Percentiles rank a stretch among this genome's conserved stretches.
Evolutionary conservation across 2,113 vertebrate genomes (phyloP).

Genomic region (Indri indri): DNA sequence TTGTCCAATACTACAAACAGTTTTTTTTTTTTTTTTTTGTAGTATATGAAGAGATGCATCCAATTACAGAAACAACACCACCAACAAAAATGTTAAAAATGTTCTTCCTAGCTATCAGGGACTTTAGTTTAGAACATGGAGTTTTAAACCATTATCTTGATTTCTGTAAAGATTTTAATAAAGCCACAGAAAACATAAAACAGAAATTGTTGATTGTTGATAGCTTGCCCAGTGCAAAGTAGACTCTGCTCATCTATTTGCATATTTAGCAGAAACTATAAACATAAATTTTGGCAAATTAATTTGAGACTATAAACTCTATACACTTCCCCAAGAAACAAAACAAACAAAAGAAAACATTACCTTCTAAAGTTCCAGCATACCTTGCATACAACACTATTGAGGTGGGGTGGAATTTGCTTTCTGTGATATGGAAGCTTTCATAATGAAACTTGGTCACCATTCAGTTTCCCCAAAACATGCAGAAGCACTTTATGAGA

Average conservation of each 20-base stretch:
- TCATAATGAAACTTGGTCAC: not conserved
- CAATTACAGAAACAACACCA: not conserved
- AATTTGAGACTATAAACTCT: not conserved
- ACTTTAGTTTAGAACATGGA: not conserved
- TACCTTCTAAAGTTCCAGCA: not conserved
- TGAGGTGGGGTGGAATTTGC: not conserved
- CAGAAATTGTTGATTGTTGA: not conserved
- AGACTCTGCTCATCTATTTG: not conserved
- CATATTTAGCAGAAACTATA: not conserved
- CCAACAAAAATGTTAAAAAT: not conserved
- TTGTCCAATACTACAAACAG: not conserved
- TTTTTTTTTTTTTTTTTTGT: not conserved
- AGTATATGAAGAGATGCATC: not conserved
- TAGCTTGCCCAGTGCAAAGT: not conserved
- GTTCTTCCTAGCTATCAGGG: not conserved
- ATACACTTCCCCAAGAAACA: no score
- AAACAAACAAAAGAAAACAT: no score
- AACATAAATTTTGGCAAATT: not conserved
- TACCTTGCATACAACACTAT: rapidly evolving
- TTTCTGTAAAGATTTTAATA: not conserved
- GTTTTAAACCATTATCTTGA: not conserved
- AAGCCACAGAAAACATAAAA: not conserved
- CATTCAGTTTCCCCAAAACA: not conserved
- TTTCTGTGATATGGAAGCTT: not conserved
- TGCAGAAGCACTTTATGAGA: not conserved